A percentile compares a stretch with the other conserved stretches of the same genome.
phyloP scores from a whole-genome alignment of 2,888 invertebrate species.

The Cheiracanthium punctorium region DNA sequence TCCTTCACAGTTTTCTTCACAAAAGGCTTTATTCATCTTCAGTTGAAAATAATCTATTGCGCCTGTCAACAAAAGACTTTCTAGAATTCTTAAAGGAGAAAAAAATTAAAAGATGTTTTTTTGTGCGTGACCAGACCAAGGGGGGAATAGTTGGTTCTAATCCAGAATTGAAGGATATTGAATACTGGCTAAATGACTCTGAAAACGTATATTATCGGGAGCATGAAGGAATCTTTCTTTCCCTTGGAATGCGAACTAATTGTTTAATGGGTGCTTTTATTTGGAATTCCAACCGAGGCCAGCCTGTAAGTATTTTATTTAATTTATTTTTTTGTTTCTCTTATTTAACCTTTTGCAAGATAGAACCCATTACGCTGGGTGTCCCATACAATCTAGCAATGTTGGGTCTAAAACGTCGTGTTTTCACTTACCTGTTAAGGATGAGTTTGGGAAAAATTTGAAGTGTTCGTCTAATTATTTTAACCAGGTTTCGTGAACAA shows the following conservation, averaged over 20 bases:
- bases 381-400: no score
- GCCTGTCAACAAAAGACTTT: constrained; percentile 40
- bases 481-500: no score
- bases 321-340: no score
- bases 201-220: constrained; percentile 36
- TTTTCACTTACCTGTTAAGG: no score
- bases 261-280: constrained; percentile 73
- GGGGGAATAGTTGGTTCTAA: constrained; percentile 51
- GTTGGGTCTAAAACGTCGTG: no score
- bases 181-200: constrained; percentile 55
- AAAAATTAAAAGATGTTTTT: constrained; percentile 54
- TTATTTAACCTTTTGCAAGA: no score
- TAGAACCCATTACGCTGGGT: no score
- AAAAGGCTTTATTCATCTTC: no score
- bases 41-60: constrained; percentile 20
- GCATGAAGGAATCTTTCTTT: constrained; percentile 73
- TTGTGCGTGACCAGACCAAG: constrained; percentile 39
- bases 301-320: constrained; percentile 72
- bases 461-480: no score
- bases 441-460: no score
- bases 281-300: constrained; percentile 73
- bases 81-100: constrained; percentile 41
- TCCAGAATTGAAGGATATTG: constrained; percentile 53
- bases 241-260: constrained; percentile 71
- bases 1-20: no score